Conservation (phyloP, 2,113 vertebrate species). For the Ornithorhynchus anatinus region DNA sequence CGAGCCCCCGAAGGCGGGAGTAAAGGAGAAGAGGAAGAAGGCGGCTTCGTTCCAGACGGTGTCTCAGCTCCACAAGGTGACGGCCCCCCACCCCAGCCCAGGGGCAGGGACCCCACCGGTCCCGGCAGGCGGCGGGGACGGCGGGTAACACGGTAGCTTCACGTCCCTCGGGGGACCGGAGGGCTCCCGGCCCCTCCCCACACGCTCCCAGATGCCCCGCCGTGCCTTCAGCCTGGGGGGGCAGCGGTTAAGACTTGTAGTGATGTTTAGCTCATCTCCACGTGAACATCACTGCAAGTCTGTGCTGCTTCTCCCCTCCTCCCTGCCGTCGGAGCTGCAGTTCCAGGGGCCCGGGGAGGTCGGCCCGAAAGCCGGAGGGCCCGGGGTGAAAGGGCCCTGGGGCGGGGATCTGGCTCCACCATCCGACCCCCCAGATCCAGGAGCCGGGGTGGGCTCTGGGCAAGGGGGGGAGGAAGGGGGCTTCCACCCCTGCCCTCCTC, state of each 20-base stretch:
- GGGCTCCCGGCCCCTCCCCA: background rate
- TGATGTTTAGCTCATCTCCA: slow-evolving; percentile 96
- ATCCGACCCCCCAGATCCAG: background rate
- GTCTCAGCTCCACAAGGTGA: slow-evolving; percentile 91
- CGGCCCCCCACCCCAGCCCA: background rate
- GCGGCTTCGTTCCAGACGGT: slow-evolving; percentile 91
- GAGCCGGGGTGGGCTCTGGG: background rate
- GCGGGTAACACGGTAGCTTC: background rate
- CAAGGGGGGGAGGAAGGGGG: background rate
- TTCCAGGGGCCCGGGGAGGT: background rate
- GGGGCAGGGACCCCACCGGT: background rate
- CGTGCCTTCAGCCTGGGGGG: slow-evolving; percentile 63
- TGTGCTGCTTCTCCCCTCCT: slow-evolving; percentile 90
- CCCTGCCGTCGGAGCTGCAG: background rate
- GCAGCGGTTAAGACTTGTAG: slow-evolving; percentile 98
- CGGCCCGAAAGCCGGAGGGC: background rate
- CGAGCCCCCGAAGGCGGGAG: slow-evolving; percentile 73
- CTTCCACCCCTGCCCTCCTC: slow-evolving; percentile 28
- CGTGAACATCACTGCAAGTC: slow-evolving; percentile 99
- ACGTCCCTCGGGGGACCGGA: background rate
- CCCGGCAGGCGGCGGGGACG: background rate
- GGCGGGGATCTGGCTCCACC: background rate
- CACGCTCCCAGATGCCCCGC: background rate
- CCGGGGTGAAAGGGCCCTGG: background rate
- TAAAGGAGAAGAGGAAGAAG: slow-evolving; percentile 89